Percentiles rank a stretch among this genome's conserved stretches.
These are phyloP conservation scores for Fistularia tabacaria DNA, from an alignment of 2,797 vertebrate genomes.

Conservation along the genomic window DNA sequence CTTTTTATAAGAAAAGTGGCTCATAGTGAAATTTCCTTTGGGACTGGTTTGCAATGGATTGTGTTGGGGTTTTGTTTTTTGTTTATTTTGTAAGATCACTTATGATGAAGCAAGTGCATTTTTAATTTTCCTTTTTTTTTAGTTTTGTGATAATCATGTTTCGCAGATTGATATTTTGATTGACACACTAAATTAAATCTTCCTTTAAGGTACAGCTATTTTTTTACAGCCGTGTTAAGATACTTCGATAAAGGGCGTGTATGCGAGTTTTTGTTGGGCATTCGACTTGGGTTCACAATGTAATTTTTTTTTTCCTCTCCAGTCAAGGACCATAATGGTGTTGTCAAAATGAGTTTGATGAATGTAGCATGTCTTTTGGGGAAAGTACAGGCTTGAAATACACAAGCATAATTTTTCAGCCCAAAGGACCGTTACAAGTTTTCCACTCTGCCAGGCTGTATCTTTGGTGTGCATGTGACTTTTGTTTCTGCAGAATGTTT, in stretches of 20 bases:
- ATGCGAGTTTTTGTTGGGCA: conserved; percentile 27
- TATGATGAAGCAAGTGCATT: conserved; percentile 29
- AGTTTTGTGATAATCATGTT: conserved; percentile 33
- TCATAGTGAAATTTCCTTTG: neutral
- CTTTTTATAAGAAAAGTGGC: conserved; percentile 19
- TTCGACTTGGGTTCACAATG: conserved; percentile 23
- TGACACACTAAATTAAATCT: conserved; percentile 9
- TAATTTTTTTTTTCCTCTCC: conserved; percentile 21
- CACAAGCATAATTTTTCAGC: conserved; percentile 25
- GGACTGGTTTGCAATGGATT: conserved; percentile 41
- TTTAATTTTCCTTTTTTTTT: conserved; percentile 21
- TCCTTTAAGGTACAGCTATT: conserved; percentile 36
- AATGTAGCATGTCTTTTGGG: conserved; percentile 39
- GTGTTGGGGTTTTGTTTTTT: conserved; percentile 10
- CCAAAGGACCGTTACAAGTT: conserved; percentile 35
- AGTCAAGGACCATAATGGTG: conserved; percentile 22
- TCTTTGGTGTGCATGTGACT: conserved; percentile 56
- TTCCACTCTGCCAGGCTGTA: conserved; percentile 33
- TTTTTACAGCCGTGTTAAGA: conserved; percentile 23
- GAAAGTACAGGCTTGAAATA: conserved; percentile 37
- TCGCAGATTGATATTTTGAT: conserved; percentile 25
- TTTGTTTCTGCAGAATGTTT: conserved; percentile 56
- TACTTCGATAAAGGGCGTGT: conserved; percentile 12
- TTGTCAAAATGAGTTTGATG: conserved; percentile 37
- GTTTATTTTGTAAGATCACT: conserved; percentile 50